A percentile compares a stretch with the other conserved stretches of the same genome.
Conservation (phyloP, 1,140 invertebrate species). For the Rhagoletis pomonella region DNA sequence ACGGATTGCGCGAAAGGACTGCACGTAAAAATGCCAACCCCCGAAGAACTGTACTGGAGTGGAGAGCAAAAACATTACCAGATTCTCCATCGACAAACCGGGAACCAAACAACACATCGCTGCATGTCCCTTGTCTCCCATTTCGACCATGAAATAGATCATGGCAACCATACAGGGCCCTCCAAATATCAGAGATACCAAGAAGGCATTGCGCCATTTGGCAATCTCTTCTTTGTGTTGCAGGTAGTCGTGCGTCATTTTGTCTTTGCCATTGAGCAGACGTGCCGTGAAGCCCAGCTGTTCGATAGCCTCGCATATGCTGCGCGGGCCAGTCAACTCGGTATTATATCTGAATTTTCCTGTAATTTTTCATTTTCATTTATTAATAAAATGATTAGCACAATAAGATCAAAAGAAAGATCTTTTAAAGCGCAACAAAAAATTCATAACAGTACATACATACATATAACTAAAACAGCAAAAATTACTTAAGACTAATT, state of each 20-base stretch:
- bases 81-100: slow-evolving; percentile 95
- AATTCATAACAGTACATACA: too few relatives aligned
- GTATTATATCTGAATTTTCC: slow-evolving; percentile 88
- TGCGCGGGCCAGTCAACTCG: slow-evolving; percentile 87
- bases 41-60: slow-evolving; percentile 99
- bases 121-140: slow-evolving; percentile 79
- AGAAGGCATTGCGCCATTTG: slow-evolving; percentile 95
- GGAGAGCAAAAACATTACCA: slow-evolving; percentile 94
- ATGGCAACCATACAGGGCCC: slow-evolving; percentile 96
- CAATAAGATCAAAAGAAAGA: too few relatives aligned
- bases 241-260: slow-evolving; percentile 80
- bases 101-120: slow-evolving; percentile 90
- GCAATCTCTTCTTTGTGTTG: slow-evolving; percentile 90
- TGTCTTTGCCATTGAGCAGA: slow-evolving; percentile 78
- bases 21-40: slow-evolving; percentile 97
- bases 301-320: slow-evolving; percentile 91
- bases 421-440: too few relatives aligned
- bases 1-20: slow-evolving; percentile 92
- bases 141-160: slow-evolving; percentile 94
- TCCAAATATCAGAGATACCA: slow-evolving; percentile 95
- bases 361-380: slow-evolving; percentile 36
- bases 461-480: too few relatives aligned
- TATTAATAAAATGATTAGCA: too few relatives aligned
- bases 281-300: slow-evolving; percentile 82
- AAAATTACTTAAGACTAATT: too few relatives aligned